Percentiles rank a stretch among this genome's conserved stretches.
phyloP scores from a whole-genome alignment of 2,797 vertebrate species.

The Acropternis orthonyx region DNA sequence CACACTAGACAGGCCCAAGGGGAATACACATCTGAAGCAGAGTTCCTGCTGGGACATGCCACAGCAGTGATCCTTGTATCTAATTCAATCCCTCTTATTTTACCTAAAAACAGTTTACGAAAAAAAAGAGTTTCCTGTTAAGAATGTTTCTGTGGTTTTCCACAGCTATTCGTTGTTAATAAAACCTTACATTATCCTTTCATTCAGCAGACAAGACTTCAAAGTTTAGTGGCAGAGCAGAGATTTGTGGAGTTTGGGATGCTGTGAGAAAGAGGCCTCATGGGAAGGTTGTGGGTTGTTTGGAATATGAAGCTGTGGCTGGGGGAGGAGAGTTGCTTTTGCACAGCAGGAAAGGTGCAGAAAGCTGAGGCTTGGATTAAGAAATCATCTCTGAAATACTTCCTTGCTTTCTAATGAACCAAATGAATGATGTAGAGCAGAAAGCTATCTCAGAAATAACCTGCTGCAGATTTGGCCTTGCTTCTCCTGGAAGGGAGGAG shows the following conservation, averaged over 20 bases:
- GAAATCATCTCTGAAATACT: background rate
- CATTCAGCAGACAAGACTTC: background rate
- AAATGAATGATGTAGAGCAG: background rate
- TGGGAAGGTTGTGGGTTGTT: background rate
- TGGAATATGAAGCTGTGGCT: background rate
- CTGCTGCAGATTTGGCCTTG: background rate
- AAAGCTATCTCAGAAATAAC: background rate
- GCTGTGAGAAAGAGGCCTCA: background rate
- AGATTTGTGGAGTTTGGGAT: background rate
- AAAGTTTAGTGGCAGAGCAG: background rate
- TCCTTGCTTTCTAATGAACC: background rate
- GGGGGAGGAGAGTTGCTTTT: background rate
- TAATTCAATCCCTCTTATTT: background rate
- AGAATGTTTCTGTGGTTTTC: background rate
- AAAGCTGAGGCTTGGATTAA: background rate
- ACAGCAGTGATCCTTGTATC: background rate
- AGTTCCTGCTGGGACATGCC: background rate
- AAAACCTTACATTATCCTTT: constrained; percentile 8
- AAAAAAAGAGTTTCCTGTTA: background rate
- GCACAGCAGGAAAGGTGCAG: background rate
- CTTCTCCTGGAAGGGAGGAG: background rate
- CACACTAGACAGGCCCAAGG: background rate
- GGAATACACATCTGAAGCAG: background rate
- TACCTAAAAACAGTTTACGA: background rate
- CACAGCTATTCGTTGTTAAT: background rate